phyloP scores from a whole-genome alignment of 2,888 invertebrate species.

The Muschampia staudingeri region DNA sequence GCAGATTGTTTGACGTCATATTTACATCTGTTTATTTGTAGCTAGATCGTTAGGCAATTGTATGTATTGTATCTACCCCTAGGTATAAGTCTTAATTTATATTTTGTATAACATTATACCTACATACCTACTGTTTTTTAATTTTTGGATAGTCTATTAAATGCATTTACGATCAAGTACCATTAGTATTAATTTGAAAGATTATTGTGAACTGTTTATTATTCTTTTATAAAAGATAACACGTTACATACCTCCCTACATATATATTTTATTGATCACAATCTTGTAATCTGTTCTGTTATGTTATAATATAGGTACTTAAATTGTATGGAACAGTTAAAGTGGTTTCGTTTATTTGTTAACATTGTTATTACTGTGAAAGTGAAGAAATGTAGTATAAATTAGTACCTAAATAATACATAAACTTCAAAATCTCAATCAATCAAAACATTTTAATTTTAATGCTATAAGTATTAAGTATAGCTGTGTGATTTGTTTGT shows the following conservation, averaged over 20 bases:
- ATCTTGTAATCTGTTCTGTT: not conserved
- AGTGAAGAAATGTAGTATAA: too few species aligned
- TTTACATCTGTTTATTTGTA: not conserved
- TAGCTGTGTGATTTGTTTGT: not conserved
- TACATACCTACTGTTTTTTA: not conserved
- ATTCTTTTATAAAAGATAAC: too few species aligned
- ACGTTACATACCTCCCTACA: too few species aligned
- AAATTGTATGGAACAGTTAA: too few species aligned
- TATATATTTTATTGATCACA: not conserved
- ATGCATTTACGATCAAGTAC: not conserved
- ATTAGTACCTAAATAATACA: too few species aligned
- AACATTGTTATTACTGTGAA: too few species aligned
- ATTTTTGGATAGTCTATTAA: not conserved
- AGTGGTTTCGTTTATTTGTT: too few species aligned
- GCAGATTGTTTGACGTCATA: slow-evolving; percentile 19
- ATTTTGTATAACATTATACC: too few species aligned
- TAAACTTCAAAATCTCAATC: not conserved
- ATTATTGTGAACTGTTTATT: too few species aligned
- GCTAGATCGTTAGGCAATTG: not conserved
- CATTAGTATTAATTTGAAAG: not conserved
- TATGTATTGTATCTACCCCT: not conserved
- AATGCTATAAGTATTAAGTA: not conserved
- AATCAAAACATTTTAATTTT: too few species aligned
- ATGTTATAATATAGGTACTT: too few species aligned
- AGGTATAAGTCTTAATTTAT: not conserved